These are phyloP conservation scores for Acipenser transmontanus DNA, from an alignment of 2,797 vertebrate genomes.

Conservation along the genomic window DNA sequence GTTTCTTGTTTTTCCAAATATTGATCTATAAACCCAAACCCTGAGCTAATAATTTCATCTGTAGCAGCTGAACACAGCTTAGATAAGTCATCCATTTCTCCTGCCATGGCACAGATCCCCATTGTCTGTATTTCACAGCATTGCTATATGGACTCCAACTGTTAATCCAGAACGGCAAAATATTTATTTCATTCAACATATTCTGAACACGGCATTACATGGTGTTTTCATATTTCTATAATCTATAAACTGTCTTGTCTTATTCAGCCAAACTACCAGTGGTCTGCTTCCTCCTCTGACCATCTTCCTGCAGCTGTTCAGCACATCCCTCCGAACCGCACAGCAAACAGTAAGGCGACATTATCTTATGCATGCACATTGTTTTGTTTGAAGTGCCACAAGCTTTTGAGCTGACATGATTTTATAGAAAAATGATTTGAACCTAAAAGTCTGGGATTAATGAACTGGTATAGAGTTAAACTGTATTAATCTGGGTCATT, in stretches of 20 bases:
- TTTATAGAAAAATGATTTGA: background rate
- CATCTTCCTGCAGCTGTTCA: slow-evolving; percentile 58
- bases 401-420: slow-evolving; percentile 1
- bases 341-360: slow-evolving; percentile 50
- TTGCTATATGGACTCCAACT: too few species aligned
- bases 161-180: too few species aligned
- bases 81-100: too few species aligned
- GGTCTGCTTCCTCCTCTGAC: slow-evolving; percentile 42
- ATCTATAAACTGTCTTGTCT: slow-evolving; percentile 51
- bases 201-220: background rate
- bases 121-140: too few species aligned
- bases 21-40: background rate
- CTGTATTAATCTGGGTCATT: background rate
- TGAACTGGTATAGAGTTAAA: background rate
- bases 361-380: background rate
- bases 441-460: background rate
- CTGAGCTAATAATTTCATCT: too few species aligned
- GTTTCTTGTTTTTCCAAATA: background rate
- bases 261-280: slow-evolving; percentile 55
- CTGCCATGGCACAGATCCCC: too few species aligned
- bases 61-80: too few species aligned
- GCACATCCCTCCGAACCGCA: slow-evolving; percentile 20
- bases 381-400: slow-evolving; percentile 2
- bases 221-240: slow-evolving; percentile 40
- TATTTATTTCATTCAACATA: too few species aligned